Base-by-base conservation (phyloP, 2,888 invertebrate species). In the Mystacides longicornis region DNA sequence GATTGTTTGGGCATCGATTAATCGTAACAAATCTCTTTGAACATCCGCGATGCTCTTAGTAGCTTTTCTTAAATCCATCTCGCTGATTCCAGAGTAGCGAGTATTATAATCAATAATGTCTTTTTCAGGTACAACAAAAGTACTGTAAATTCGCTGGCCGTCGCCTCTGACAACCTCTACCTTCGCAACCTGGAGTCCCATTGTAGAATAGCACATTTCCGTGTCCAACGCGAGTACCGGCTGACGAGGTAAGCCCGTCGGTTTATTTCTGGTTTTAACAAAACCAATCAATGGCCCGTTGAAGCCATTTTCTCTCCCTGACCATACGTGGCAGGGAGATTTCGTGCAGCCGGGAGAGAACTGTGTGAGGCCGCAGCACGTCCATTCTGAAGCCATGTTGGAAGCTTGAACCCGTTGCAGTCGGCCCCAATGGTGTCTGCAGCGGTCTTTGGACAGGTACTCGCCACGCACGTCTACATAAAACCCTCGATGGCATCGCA, bases 121-220 rank as follows among this genome's bases (percentile, higher is more conserved):
- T 61, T 81, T 80, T 65, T 84, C 83, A 2, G 98, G 96, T 64
- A 82, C 82, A 33, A 99, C 93, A 60, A 87, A 80, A 47, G 85
- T 81, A 71, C 95, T 93, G 71, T 91, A 92, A 14, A 93, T 86
- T 23, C 87, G 71, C 47, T 81, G 77, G 3, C 89, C 87, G 66
- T 89, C 83, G 23, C 82, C 72, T 31, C 81, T 81, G 53, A 96
- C 83, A 52, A 97, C 82, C 5, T 94, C 92, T 23, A 97, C 84
- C 69, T 93, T 86, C 19, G 91, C 88, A 53, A 95, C 72, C 70
- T 97, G 96, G 49, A 90, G 74, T 1, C 97, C 97, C 19, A 79
- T 77, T 0, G 85, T 85, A 3, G 96, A 96, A 69, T 88, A 96
- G 64, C 92, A 91, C 97, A 97, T 98, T 75, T 99, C 98, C 69